Percentiles rank a stretch among this genome's conserved stretches.
phyloP scores from a whole-genome alignment of 30 jellyfish, hydroid and myxozoan genomes.

The Chrysaora quinquecirrha region DNA sequence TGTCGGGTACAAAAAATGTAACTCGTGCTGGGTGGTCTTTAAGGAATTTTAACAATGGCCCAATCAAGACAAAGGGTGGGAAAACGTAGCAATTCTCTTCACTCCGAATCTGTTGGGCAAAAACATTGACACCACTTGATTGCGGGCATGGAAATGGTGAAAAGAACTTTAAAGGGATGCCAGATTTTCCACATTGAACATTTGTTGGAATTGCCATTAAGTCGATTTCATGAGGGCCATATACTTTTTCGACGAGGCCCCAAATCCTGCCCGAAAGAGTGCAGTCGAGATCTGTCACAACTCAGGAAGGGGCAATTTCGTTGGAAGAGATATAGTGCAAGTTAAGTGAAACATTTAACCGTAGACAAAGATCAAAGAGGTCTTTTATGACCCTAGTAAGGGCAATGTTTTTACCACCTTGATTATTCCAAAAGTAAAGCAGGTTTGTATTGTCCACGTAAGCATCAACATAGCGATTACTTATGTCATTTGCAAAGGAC shows the following conservation, averaged over 20 bases:
- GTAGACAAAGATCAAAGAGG: background rate
- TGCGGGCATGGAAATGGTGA: background rate
- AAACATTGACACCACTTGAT: background rate
- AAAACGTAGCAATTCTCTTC: background rate
- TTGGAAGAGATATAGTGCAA: background rate
- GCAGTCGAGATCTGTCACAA: too few relatives aligned
- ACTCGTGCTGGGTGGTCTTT: background rate
- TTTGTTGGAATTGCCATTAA: too few relatives aligned
- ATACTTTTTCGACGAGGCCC: background rate
- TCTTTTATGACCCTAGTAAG: background rate
- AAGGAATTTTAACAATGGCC: background rate
- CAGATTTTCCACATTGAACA: background rate
- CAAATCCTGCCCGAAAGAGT: background rate
- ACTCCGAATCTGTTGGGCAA: background rate
- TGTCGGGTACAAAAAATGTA: conserved; percentile 5
- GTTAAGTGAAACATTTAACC: background rate
- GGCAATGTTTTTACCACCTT: background rate
- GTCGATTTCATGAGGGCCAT: background rate
- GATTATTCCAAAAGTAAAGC: background rate
- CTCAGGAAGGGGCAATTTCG: background rate
- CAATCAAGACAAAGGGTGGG: background rate
- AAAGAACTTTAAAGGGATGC: background rate
- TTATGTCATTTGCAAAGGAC: conserved; percentile 2
- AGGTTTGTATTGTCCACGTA: too few relatives aligned
- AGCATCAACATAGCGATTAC: conserved; percentile 3